Percentiles rank a stretch among this genome's conserved stretches.
Conservation (phyloP, 1,140 invertebrate genomes). For the Drosophila oshimai region DNA sequence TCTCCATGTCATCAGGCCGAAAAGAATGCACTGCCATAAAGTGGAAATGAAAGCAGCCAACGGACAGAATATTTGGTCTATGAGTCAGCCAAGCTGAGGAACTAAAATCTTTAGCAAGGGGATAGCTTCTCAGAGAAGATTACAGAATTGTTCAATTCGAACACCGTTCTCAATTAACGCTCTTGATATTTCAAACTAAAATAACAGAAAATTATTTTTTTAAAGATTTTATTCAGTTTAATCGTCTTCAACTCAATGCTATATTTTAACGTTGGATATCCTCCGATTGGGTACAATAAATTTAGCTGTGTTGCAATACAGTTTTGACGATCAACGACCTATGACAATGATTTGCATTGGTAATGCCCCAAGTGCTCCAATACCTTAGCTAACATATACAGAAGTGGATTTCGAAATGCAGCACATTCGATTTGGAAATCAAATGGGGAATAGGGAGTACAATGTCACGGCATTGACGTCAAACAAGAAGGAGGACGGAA, state of each 20-base stretch:
- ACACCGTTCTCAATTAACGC: no score
- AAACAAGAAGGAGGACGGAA: conserved; percentile 39
- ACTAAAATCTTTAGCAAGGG: no score
- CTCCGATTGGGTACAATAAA: no score
- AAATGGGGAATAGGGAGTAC: neutral
- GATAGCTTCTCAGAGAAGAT: no score
- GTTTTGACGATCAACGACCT: conserved; percentile 34
- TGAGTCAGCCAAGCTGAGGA: conserved; percentile 17
- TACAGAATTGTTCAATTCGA: no score
- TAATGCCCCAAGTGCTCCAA: conserved; percentile 4
- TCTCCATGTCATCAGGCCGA: conserved; percentile 13
- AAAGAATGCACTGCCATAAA: conserved; percentile 17
- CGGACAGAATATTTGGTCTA: neutral
- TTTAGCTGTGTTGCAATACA: neutral
- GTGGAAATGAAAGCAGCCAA: neutral
- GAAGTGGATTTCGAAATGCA: neutral
- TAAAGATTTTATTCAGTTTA: no score
- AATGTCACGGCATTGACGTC: conserved; percentile 64
- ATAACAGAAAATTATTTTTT: no score
- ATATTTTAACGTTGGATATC: neutral
- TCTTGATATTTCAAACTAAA: no score
- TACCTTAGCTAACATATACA: neutral
- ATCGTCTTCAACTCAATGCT: neutral
- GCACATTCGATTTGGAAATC: conserved; percentile 12
- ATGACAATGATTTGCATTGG: conserved; percentile 48